Evolutionary conservation across 2,113 vertebrate species (phyloP).

Genomic region (Oreochromis spilurus): DNA sequence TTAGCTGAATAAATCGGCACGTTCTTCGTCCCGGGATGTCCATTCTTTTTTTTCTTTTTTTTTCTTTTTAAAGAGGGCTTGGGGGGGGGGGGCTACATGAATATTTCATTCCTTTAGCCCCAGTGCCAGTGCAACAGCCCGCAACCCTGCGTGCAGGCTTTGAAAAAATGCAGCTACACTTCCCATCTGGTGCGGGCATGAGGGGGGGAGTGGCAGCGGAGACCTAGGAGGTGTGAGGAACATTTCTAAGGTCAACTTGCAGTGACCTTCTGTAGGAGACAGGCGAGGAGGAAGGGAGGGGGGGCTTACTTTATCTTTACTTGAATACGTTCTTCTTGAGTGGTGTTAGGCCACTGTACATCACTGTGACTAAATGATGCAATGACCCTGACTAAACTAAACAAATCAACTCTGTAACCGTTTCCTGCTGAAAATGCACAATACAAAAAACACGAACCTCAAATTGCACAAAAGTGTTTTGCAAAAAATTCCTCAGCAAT

Average conservation of each 20-base stretch:
- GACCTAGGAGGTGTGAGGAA: conserved; percentile 65
- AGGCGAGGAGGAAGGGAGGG: neutral
- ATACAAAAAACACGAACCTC: neutral
- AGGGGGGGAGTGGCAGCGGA: conserved; percentile 49
- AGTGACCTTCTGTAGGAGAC: conserved; percentile 41
- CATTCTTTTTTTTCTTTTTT: conserved; percentile 66
- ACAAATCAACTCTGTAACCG: neutral
- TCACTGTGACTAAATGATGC: neutral
- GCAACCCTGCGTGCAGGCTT: conserved; percentile 68
- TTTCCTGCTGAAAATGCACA: neutral
- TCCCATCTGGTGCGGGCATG: conserved; percentile 77
- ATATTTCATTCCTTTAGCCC: conserved; percentile 78
- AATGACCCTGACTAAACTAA: neutral
- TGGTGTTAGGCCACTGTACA: neutral
- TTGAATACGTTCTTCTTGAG: neutral
- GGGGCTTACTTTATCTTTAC: neutral
- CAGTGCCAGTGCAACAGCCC: conserved; percentile 78
- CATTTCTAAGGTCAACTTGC: conserved; percentile 72
- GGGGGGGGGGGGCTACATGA: conserved; percentile 53
- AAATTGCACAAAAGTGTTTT: neutral
- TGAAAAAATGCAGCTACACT: conserved; percentile 66
- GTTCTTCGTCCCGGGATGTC: conserved; percentile 73
- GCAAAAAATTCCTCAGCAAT: neutral
- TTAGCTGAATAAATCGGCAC: conserved; percentile 76
- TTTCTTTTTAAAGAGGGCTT: neutral